Evolutionary conservation across 2,113 vertebrate species (phyloP).

Genomic region (Hiodon tergisus): DNA sequence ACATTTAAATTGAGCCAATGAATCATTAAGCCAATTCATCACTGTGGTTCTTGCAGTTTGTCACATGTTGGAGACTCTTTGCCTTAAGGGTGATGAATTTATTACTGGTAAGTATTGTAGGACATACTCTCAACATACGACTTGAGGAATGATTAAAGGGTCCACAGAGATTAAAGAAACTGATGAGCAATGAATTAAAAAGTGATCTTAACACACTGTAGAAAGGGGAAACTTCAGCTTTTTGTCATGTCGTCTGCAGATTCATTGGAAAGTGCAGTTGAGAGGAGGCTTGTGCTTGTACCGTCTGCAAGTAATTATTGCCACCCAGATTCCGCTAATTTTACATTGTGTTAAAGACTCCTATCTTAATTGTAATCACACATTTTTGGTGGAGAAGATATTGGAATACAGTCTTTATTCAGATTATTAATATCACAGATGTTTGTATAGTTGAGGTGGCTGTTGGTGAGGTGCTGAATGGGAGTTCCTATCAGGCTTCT

Average conservation of each 20-base stretch:
- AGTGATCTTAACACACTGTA: neutral
- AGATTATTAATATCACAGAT: constrained; percentile 55
- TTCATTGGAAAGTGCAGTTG: neutral
- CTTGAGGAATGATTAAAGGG: neutral
- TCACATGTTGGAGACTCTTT: neutral
- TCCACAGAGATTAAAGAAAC: neutral
- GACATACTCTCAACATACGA: neutral
- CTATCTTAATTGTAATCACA: constrained; percentile 54
- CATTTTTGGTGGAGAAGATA: constrained; percentile 46
- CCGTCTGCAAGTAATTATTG: constrained; percentile 14
- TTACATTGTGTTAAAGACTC: constrained; percentile 19
- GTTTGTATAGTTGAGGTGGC: constrained; percentile 49
- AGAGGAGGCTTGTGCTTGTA: neutral
- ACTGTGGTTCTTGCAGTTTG: neutral
- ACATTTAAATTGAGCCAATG: constrained; percentile 9
- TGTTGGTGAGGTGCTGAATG: neutral
- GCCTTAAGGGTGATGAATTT: constrained; percentile 8
- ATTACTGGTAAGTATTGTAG: neutral
- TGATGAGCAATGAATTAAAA: constrained; percentile 1
- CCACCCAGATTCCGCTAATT: constrained; percentile 20
- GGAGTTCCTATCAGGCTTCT: too few species aligned
- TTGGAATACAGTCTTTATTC: constrained; percentile 51
- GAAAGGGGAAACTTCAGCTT: neutral
- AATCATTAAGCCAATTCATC: neutral
- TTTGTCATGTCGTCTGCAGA: neutral